Evolutionary conservation across 2,888 invertebrate genomes (phyloP), one percentile per base, ranked within the genome.

Genomic region (Zele albiditarsus): DNA sequence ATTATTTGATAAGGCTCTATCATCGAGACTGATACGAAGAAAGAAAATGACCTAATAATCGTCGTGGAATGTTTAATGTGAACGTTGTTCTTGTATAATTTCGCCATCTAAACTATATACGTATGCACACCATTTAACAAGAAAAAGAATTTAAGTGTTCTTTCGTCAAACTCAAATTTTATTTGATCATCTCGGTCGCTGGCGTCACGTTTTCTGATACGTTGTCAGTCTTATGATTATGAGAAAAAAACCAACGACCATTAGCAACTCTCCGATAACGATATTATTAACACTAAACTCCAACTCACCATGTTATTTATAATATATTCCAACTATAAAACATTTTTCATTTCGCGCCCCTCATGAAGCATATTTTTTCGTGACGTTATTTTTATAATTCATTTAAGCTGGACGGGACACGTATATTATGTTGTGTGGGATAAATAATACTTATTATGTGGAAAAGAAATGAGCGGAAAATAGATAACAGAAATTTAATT

Each of bases 351-450:
- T 53, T 53, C 23, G 6, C n/a, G 3, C 1, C 20, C 38, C 27
- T 31, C 20, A 68, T 57, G 5, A 28, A 28, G 12, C 12, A 53
- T 38, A 38, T 31, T 31, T 27, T 16, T 31, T 68, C 20, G 23
- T 53, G 27, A 31, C 28, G 20, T 31, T 46, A n/a, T 28, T 53
- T 31, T 68, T 68, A 8, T 20, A 46, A 49, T 38, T 27, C 60
- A 0, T 25, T 27, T 16, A 65, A 65, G 46, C 65, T 70, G 74
- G 74, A 74, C 74, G 74, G 74, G 70, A 65, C 70, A 65, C 27
- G 23, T 57, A n/a, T 53, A 57, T 31, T 31, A 12, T 49, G 27
- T 27, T 60, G 5, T 3, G 4, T 16, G 20, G 27, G 27, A 14
- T 27, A 20, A 58, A 58, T 58, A 25, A 58, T 25, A 12, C 23